Evolutionary conservation across 2,888 invertebrate species (phyloP).

Genomic region (Lathronympha strigana): DNA sequence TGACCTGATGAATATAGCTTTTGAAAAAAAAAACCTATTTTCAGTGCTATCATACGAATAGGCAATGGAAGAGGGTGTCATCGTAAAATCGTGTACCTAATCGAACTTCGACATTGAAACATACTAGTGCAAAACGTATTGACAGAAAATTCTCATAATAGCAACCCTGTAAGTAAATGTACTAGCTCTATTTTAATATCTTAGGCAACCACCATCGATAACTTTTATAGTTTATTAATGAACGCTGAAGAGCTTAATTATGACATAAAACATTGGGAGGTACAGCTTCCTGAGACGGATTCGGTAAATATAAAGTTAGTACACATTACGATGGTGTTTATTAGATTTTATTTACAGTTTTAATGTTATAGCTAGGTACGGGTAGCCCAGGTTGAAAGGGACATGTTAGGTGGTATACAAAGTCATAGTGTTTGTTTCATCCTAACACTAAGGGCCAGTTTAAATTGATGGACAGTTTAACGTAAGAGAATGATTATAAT

Average conservation of each 20-base stretch:
- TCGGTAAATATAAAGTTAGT: constrained; percentile 1
- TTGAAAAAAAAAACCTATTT: no score
- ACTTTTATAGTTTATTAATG: constrained; percentile 32
- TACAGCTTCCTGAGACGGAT: constrained; percentile 19
- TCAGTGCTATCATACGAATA: no score
- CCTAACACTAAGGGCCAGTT: no score
- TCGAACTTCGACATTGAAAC: no score
- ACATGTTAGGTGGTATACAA: no score
- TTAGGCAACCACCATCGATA: constrained; percentile 15
- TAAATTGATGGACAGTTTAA: no score
- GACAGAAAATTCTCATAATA: neutral
- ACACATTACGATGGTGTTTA: neutral
- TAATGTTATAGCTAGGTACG: neutral
- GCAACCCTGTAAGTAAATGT: constrained; percentile 12
- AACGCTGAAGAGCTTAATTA: constrained; percentile 33
- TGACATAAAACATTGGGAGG: constrained; percentile 37
- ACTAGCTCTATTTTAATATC: constrained; percentile 17
- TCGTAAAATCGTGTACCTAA: no score
- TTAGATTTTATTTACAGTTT: neutral
- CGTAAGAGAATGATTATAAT: no score
- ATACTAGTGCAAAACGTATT: neutral
- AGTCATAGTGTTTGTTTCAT: no score
- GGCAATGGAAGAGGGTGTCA: no score
- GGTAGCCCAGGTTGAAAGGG: no score
- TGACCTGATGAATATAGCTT: no score